phyloP scores from a whole-genome alignment of 2,113 vertebrate genomes.

The Phylloscopus trochilus region DNA sequence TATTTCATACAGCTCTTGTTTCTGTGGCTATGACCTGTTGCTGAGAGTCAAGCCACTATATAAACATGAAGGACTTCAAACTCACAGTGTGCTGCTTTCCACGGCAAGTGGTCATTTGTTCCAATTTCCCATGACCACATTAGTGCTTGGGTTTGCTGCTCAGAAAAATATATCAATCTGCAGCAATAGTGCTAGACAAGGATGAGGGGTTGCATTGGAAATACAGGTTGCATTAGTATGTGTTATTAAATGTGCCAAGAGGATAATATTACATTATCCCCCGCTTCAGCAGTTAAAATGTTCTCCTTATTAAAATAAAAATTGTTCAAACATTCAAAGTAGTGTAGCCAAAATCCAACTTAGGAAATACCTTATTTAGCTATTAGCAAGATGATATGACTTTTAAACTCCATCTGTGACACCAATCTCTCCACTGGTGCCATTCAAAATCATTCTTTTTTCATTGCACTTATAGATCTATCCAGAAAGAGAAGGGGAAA shows the following conservation, averaged over 20 bases:
- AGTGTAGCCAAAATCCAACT: neutral
- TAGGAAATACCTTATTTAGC: slow-evolving; percentile 46
- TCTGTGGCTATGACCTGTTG: slow-evolving; percentile 57
- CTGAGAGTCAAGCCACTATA: slow-evolving; percentile 46
- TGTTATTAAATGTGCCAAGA: slow-evolving; percentile 26
- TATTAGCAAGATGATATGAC: slow-evolving; percentile 36
- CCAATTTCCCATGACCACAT: slow-evolving; percentile 42
- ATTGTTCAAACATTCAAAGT: slow-evolving; percentile 21
- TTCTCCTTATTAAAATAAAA: slow-evolving; percentile 27
- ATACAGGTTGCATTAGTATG: neutral
- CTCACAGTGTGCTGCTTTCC: slow-evolving; percentile 22
- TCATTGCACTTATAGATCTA: slow-evolving; percentile 51
- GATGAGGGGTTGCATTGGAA: neutral
- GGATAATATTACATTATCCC: slow-evolving; percentile 15
- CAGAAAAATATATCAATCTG: slow-evolving; percentile 36
- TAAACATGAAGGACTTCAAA: slow-evolving; percentile 50
- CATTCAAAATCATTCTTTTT: slow-evolving; percentile 45
- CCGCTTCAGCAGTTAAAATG: neutral
- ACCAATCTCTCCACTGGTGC: slow-evolving; percentile 26
- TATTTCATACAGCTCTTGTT: slow-evolving; percentile 62
- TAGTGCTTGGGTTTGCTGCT: slow-evolving; percentile 23
- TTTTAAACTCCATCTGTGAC: slow-evolving; percentile 4
- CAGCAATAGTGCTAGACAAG: neutral
- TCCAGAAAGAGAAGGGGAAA: slow-evolving; percentile 58
- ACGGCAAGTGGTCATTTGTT: slow-evolving; percentile 59